Evolutionary conservation across 1,140 invertebrate genomes (phyloP).

Genomic region (Apolygus lucorum): DNA sequence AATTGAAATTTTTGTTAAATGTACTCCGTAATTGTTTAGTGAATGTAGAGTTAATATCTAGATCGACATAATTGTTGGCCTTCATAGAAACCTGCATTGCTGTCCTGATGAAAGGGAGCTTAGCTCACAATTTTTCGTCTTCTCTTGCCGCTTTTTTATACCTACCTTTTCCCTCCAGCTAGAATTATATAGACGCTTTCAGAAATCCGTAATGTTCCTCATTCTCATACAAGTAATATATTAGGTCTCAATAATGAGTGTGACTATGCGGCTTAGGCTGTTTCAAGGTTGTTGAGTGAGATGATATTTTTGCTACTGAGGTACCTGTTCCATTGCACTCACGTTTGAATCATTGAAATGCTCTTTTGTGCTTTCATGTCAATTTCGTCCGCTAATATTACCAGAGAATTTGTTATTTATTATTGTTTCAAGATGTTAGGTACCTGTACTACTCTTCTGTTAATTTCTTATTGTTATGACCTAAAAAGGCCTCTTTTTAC

Average conservation of each 20-base stretch:
- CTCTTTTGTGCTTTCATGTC: no score
- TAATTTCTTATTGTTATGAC: no score
- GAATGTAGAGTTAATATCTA: not conserved
- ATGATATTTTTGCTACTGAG: constrained; percentile 13
- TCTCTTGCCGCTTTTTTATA: no score
- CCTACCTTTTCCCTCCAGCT: no score
- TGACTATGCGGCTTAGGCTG: not conserved
- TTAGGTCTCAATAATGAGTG: not conserved
- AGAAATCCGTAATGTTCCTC: not conserved
- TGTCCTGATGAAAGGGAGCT: not conserved
- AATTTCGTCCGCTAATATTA: no score
- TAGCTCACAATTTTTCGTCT: no score
- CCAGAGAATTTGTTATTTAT: no score
- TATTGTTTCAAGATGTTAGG: no score
- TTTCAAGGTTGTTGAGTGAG: not conserved
- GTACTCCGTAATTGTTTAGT: not conserved
- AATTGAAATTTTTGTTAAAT: not conserved
- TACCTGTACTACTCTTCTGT: no score
- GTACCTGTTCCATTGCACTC: constrained; percentile 14
- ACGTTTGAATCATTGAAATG: no score
- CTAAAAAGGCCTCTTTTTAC: no score
- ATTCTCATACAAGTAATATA: not conserved
- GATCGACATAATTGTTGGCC: not conserved
- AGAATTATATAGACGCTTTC: not conserved
- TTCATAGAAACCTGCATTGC: not conserved